phyloP scores from a whole-genome alignment of 2,888 invertebrate species.

The Gonocerus acuteangulatus region DNA sequence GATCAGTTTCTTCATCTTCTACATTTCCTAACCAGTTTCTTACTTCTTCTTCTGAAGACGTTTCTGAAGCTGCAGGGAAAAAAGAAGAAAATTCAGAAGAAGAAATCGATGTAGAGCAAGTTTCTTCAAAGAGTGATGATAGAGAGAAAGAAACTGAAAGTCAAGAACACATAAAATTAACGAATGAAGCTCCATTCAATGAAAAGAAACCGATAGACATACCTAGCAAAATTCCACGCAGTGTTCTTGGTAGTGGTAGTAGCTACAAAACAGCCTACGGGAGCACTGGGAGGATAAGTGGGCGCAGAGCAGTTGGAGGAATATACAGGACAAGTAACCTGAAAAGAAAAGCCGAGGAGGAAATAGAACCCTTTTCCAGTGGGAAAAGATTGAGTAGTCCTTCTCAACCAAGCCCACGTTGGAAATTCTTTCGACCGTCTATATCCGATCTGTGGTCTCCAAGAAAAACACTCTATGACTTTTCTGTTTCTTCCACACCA shows the following conservation, averaged over 20 bases:
- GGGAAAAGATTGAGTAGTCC: constrained; percentile 4
- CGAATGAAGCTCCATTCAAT: background rate
- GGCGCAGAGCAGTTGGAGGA: constrained; percentile 12
- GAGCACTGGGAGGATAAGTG: constrained; percentile 4
- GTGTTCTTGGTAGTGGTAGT: background rate
- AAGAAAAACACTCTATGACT: constrained; percentile 10
- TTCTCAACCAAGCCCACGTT: constrained; percentile 23
- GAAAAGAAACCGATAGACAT: too few relatives aligned
- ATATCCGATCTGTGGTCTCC: constrained; percentile 11
- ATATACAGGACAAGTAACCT: background rate
- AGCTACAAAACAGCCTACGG: constrained; percentile 2
- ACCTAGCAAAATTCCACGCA: background rate
- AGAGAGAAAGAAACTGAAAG: background rate
- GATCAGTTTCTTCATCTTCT: background rate
- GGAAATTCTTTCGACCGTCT: constrained; percentile 13
- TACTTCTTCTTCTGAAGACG: background rate
- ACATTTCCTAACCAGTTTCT: background rate
- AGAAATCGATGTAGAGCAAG: background rate
- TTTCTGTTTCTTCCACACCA: background rate
- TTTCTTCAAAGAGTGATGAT: background rate
- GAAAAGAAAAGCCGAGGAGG: constrained; percentile 23
- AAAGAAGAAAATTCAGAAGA: background rate
- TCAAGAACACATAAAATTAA: background rate
- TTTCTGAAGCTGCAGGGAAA: background rate
- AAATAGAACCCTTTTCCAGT: background rate